These are phyloP conservation scores for Dromas ardeola DNA, from an alignment of 2,113 vertebrate genomes.

Conservation along the genomic window DNA sequence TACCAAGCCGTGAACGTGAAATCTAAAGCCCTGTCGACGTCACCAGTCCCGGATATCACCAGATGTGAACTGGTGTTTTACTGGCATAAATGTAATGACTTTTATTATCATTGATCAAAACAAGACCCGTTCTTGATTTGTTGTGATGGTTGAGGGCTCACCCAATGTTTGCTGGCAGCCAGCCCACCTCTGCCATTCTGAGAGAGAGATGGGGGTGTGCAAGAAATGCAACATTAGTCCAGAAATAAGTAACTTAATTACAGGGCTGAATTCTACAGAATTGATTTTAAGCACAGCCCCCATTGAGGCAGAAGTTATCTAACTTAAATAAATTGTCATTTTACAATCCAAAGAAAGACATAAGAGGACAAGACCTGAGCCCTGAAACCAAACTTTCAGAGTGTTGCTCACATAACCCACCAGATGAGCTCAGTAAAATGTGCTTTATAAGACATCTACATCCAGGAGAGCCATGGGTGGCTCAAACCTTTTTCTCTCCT, in stretches of 20 bases:
- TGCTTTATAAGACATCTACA: background rate
- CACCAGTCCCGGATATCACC: too few species aligned
- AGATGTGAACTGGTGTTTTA: background rate
- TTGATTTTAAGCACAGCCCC: background rate
- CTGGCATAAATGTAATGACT: background rate
- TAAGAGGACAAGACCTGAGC: background rate
- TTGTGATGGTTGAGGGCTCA: background rate
- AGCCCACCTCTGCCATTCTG: background rate
- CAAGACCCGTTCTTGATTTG: background rate
- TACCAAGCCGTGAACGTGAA: too few species aligned
- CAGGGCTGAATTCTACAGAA: background rate
- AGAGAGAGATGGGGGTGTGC: background rate
- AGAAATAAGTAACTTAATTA: background rate
- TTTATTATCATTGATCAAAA: background rate
- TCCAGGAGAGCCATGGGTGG: background rate
- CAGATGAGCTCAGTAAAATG: background rate
- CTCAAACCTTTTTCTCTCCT: background rate
- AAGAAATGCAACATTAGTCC: background rate
- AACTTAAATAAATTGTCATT: background rate
- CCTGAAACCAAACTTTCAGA: background rate
- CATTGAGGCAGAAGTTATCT: background rate
- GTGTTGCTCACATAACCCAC: rapidly evolving
- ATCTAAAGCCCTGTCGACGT: too few species aligned
- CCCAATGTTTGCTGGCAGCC: background rate
- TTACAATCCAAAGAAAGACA: background rate